A percentile compares a stretch with the other conserved stretches of the same genome.
Evolutionary conservation across 2,113 vertebrate genomes (phyloP).

Genomic region (Macquaria australasica): DNA sequence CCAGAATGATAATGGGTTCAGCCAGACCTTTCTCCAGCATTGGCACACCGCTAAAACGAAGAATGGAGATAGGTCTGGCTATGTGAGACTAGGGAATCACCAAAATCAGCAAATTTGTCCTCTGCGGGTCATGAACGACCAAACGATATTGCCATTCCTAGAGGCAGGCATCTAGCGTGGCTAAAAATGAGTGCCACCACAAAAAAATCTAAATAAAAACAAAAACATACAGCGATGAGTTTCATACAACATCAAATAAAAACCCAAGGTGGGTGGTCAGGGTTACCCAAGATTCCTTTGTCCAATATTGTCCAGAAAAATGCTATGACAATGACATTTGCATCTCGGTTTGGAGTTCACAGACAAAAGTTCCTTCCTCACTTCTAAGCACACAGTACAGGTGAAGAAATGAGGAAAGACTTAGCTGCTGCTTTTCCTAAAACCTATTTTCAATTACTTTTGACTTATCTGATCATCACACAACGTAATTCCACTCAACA

Average conservation of each 20-base stretch:
- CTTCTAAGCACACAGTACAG: neutral
- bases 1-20: no score
- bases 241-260: neutral
- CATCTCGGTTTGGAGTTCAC: no score
- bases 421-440: neutral
- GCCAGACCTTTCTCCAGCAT: no score
- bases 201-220: no score
- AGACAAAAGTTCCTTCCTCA: neutral
- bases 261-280: neutral
- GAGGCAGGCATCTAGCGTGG: no score
- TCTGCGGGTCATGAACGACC: no score
- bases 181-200: no score
- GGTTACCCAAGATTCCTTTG: neutral
- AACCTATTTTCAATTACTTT: slow-evolving; percentile 22
- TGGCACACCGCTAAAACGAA: no score
- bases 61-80: no score
- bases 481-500: slow-evolving; percentile 19
- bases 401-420: neutral
- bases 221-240: neutral
- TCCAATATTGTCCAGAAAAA: neutral
- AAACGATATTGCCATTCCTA: neutral
- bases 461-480: slow-evolving; percentile 31
- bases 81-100: neutral
- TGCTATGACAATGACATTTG: neutral
- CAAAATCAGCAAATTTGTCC: neutral